phyloP scores from a whole-genome alignment of 2,797 vertebrate species.

The Philypnodon macrostomus region DNA sequence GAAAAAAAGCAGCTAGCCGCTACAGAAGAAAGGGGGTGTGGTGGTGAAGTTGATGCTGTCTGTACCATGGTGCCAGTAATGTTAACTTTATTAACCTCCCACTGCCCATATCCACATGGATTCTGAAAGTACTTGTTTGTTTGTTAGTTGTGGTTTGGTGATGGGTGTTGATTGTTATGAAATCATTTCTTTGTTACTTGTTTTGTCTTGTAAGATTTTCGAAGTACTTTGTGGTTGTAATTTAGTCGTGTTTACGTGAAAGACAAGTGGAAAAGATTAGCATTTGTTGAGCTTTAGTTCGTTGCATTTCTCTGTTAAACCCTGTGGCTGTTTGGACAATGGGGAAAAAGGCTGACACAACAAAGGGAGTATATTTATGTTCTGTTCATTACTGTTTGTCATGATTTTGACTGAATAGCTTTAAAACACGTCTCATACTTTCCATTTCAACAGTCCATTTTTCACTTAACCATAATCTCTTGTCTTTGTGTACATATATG shows the following conservation, averaged over 20 bases:
- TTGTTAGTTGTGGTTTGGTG: slow-evolving; percentile 19
- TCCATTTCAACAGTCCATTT: slow-evolving; percentile 40
- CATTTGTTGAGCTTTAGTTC: slow-evolving; percentile 27
- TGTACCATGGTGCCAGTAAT: slow-evolving; percentile 43
- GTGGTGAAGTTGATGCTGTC: slow-evolving; percentile 62
- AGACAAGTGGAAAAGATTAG: slow-evolving; percentile 37
- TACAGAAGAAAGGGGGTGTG: slow-evolving; percentile 65
- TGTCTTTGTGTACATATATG: slow-evolving; percentile 37
- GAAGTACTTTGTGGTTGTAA: slow-evolving; percentile 2
- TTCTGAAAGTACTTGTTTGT: slow-evolving; percentile 18
- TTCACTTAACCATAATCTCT: slow-evolving; percentile 54
- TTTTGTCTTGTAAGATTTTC: slow-evolving; percentile 10
- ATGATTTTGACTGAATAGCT: slow-evolving; percentile 37
- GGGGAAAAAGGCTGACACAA: slow-evolving; percentile 30
- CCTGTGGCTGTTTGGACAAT: slow-evolving; percentile 29
- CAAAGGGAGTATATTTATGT: slow-evolving; percentile 49
- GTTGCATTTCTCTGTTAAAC: too few species aligned
- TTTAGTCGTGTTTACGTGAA: slow-evolving; percentile 18
- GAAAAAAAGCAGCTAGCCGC: slow-evolving; percentile 39
- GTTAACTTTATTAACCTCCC: slow-evolving; percentile 11
- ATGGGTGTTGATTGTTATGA: slow-evolving; percentile 37
- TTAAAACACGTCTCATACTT: slow-evolving; percentile 33
- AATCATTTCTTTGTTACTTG: too few species aligned
- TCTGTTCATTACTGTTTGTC: slow-evolving; percentile 40
- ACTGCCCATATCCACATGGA: slow-evolving; percentile 9